Conservation (phyloP, 2,797 vertebrate species). For the Tapirus indicus region DNA sequence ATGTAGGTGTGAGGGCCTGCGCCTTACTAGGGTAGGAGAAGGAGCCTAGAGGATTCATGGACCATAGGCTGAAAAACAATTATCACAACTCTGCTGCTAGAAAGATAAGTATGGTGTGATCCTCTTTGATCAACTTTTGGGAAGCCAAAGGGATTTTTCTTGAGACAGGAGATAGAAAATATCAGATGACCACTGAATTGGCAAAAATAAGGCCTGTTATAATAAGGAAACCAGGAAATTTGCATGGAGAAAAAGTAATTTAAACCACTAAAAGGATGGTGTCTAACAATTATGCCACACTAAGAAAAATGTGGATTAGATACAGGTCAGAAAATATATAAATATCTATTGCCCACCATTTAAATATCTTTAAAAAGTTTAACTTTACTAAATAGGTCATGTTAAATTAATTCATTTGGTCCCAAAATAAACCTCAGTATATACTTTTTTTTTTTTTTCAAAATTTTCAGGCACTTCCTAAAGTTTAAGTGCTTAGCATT, state of each 20-base stretch:
- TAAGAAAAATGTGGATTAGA: neutral
- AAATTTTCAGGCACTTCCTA: neutral
- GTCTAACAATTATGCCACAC: neutral
- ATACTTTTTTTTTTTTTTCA: neutral
- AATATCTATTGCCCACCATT: neutral
- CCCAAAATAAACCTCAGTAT: neutral
- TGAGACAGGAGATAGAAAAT: neutral
- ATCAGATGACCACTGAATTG: too few relatives aligned
- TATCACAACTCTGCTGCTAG: neutral
- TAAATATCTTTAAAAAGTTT: neutral
- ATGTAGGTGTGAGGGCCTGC: too few relatives aligned
- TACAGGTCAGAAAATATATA: neutral
- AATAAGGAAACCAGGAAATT: neutral
- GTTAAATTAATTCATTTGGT: constrained; percentile 2
- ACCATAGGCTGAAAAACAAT: too few relatives aligned
- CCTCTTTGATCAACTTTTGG: neutral
- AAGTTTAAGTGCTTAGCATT: neutral
- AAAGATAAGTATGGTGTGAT: neutral
- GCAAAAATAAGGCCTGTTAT: too few relatives aligned
- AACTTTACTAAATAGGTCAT: neutral
- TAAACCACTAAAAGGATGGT: neutral
- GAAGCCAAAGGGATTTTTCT: neutral
- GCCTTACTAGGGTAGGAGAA: too few relatives aligned
- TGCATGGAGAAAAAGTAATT: neutral
- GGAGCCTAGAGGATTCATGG: too few relatives aligned